Conservation (phyloP, 2,113 vertebrate genomes). For the Anoura caudifer region DNA sequence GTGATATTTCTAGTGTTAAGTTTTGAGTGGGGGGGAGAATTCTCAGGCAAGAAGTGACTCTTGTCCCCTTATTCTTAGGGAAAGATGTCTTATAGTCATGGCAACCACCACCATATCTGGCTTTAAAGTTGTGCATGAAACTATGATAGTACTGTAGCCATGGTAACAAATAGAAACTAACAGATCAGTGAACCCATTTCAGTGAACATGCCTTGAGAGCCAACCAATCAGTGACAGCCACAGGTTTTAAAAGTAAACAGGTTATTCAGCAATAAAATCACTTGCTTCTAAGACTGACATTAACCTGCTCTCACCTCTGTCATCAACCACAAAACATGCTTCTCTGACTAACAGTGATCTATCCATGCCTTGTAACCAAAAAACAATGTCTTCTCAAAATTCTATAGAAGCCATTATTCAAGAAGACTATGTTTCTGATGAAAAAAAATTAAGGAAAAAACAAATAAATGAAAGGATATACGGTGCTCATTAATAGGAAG, state of each 20-base stretch:
- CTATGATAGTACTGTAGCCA: not conserved
- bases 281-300: not conserved
- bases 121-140: not conserved
- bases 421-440: not conserved
- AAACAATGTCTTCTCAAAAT: not conserved
- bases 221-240: not conserved
- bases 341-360: not conserved
- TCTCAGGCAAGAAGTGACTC: not conserved
- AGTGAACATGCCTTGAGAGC: not conserved
- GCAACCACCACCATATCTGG: not conserved
- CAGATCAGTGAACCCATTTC: not conserved
- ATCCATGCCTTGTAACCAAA: not conserved
- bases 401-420: not conserved
- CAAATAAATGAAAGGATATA: not conserved
- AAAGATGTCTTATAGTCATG: not conserved
- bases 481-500: not conserved
- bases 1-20: not conserved
- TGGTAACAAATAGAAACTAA: not conserved
- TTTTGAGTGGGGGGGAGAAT: not conserved
- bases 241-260: not conserved
- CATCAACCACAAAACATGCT: not conserved
- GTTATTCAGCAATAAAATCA: not conserved
- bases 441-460: not conserved
- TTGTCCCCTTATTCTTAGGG: not conserved
- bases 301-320: not conserved